Conservation (phyloP, 1,140 invertebrate species). For the Drosophila triauraria region DNA sequence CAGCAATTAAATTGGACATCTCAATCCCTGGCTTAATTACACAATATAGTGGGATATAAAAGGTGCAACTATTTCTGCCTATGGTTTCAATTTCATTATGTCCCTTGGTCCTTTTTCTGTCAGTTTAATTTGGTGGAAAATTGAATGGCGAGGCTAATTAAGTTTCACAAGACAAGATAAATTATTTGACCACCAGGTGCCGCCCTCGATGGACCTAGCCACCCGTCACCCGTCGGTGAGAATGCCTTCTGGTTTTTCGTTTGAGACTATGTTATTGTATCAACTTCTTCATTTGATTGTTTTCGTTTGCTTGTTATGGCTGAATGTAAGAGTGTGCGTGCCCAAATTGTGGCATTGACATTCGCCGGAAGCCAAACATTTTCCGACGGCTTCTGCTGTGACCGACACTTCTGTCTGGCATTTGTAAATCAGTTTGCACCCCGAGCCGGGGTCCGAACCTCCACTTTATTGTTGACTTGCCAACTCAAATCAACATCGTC, state of each 20-base stretch:
- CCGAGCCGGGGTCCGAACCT: conserved; percentile 15
- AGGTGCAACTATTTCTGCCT: conserved; percentile 44
- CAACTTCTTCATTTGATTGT: conserved; percentile 48
- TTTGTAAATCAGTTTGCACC: conserved; percentile 53
- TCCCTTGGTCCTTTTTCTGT: conserved; percentile 39
- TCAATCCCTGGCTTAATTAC: conserved; percentile 14
- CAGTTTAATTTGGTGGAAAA: conserved; percentile 76
- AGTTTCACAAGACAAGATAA: conserved; percentile 57
- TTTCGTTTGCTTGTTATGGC: conserved; percentile 32
- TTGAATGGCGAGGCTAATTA: conserved; percentile 70
- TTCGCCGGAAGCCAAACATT: conserved; percentile 79
- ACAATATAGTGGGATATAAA: conserved; percentile 36
- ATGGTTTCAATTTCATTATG: conserved; percentile 52
- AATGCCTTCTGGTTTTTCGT: conserved; percentile 6
- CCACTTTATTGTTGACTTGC: conserved; percentile 46
- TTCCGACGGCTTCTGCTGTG: conserved; percentile 68
- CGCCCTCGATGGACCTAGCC: conserved; percentile 36
- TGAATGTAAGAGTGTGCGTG: conserved; percentile 27
- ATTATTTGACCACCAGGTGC: conserved; percentile 67
- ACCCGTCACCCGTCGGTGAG: neutral
- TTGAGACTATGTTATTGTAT: conserved; percentile 43
- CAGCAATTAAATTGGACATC: conserved; percentile 6
- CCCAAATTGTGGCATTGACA: conserved; percentile 80
- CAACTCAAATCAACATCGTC: conserved; percentile 43
- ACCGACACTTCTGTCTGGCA: conserved; percentile 56